Percentiles rank a stretch among this genome's conserved stretches.
phyloP scores from a whole-genome alignment of 2,888 invertebrate genomes.

The Apodemia duryi region DNA sequence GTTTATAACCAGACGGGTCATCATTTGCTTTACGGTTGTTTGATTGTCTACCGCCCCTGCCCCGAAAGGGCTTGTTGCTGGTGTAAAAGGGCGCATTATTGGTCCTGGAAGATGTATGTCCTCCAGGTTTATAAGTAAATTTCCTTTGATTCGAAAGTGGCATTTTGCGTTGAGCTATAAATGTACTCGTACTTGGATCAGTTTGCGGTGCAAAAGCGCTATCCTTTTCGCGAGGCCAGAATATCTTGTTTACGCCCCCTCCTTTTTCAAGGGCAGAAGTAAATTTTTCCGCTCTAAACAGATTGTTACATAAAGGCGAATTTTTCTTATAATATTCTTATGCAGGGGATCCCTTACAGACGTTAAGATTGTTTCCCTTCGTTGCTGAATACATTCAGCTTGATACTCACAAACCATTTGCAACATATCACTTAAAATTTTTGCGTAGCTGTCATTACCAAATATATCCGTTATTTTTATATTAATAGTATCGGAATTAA shows the following conservation, averaged over 20 bases:
- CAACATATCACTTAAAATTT: neutral
- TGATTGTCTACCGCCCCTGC: neutral
- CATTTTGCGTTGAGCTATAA: neutral
- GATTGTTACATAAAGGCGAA: neutral
- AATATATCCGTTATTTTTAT: neutral
- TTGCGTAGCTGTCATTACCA: neutral
- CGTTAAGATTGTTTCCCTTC: neutral
- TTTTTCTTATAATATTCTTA: neutral
- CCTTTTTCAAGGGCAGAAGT: neutral
- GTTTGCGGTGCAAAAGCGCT: neutral
- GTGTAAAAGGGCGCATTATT: neutral
- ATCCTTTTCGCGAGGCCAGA: too few relatives aligned
- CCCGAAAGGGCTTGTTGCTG: neutral
- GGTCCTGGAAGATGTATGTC: neutral
- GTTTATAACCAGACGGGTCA: neutral
- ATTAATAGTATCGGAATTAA: neutral
- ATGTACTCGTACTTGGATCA: neutral
- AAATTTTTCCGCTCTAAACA: neutral
- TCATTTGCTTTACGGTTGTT: neutral
- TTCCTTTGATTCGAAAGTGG: neutral
- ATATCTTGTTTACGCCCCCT: too few relatives aligned
- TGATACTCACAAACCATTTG: neutral
- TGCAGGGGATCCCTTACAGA: neutral
- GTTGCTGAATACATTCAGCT: constrained; percentile 5
- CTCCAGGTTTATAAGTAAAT: neutral